Percentiles rank a stretch among this genome's conserved stretches.
phyloP scores from a whole-genome alignment of 2,113 vertebrate genomes.

The Pseudopipra pipra region DNA sequence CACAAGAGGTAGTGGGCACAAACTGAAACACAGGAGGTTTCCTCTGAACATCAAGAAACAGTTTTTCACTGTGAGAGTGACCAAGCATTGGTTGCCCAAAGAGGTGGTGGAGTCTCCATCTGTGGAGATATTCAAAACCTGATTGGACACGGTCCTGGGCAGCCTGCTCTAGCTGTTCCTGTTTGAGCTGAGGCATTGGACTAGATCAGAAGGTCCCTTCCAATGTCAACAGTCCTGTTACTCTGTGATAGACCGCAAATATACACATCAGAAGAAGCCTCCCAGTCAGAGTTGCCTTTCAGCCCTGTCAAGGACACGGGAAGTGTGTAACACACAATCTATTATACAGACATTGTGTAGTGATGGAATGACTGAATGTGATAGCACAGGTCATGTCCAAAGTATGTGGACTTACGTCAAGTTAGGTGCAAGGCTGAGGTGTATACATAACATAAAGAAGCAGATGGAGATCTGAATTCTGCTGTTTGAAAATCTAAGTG shows the following conservation, averaged over 20 bases:
- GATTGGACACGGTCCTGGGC: background rate
- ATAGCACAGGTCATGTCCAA: background rate
- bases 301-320: background rate
- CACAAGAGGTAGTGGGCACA: background rate
- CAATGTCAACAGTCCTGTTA: background rate
- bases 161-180: background rate
- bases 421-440: background rate
- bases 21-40: background rate
- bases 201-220: background rate
- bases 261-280: background rate
- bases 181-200: background rate
- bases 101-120: background rate
- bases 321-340: background rate
- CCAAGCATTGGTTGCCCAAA: background rate
- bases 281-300: background rate
- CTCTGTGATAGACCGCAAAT: background rate
- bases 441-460: background rate
- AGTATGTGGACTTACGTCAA: fast-evolving
- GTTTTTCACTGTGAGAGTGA: background rate
- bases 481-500: background rate
- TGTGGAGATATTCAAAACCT: background rate
- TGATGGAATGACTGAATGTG: background rate
- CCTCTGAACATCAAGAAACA: background rate
- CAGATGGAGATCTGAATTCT: background rate
- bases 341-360: fast-evolving